These are phyloP conservation scores for Protonibea diacanthus DNA, from an alignment of 2,797 vertebrate genomes.

Conservation along the genomic window DNA sequence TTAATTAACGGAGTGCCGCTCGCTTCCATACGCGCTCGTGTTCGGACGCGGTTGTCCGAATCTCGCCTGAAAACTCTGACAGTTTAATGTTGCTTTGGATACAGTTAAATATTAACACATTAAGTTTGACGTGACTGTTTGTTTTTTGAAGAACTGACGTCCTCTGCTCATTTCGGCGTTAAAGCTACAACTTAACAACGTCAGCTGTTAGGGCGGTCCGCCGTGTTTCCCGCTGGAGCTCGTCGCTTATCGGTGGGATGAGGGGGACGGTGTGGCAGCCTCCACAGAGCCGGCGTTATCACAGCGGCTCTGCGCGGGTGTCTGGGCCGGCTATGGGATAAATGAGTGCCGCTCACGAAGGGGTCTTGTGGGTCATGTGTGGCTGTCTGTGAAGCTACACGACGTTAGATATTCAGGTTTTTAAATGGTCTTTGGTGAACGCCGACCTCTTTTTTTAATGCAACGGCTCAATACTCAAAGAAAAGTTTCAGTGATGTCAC, in stretches of 20 bases:
- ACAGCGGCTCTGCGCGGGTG: neutral
- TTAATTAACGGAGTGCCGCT: neutral
- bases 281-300: neutral
- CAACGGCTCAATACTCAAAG: neutral
- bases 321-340: too few species aligned
- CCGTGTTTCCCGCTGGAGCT: neutral
- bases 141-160: fast-evolving
- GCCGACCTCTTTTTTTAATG: neutral
- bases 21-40: neutral
- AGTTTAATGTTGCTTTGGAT: neutral
- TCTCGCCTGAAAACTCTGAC: neutral
- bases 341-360: neutral
- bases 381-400: neutral
- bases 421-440: neutral
- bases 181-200: neutral
- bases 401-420: constrained; percentile 5
- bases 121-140: too few species aligned
- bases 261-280: neutral
- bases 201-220: neutral
- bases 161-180: neutral
- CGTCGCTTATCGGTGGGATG: neutral
- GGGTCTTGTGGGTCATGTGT: neutral
- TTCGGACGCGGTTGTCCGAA: neutral
- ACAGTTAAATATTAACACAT: fast-evolving
- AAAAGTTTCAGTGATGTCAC: constrained; percentile 35